phyloP scores from a whole-genome alignment of 2,113 vertebrate species.

The Antechinus stuartii region DNA sequence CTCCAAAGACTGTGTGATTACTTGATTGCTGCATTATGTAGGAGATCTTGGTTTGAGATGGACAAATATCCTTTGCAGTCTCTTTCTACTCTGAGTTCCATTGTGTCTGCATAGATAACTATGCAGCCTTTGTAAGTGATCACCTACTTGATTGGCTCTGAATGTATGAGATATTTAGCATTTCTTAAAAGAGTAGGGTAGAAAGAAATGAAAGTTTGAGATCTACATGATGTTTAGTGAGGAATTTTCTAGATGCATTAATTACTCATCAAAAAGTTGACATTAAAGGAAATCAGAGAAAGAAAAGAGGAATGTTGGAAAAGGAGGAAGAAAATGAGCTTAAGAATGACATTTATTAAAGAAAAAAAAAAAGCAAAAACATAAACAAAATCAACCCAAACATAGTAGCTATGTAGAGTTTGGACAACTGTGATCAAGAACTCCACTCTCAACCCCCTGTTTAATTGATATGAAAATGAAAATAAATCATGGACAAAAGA shows the following conservation, averaged over 20 bases:
- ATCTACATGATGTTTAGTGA: conserved; percentile 9
- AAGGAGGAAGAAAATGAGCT: not conserved
- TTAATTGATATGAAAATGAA: not conserved
- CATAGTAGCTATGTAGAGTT: not conserved
- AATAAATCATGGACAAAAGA: not conserved
- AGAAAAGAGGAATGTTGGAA: not conserved
- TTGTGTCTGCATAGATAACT: not conserved
- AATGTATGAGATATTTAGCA: not conserved
- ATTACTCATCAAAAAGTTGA: not conserved
- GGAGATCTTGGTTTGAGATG: not conserved
- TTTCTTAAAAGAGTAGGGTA: conserved; percentile 5
- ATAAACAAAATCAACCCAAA: not conserved
- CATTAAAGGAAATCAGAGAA: not conserved
- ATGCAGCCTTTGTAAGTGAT: not conserved
- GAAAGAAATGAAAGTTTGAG: not conserved
- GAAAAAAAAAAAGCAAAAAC: not conserved
- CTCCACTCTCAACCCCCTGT: fast-evolving
- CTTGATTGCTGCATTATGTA: not conserved
- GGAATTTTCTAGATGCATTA: not conserved
- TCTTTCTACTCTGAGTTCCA: not conserved
- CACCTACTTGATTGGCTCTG: not conserved
- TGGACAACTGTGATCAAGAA: not conserved
- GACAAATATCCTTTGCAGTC: not conserved
- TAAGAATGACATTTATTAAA: not conserved
- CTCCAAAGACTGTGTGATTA: not conserved